Evolutionary conservation across 1,140 invertebrate species (phyloP), one percentile per base, ranked within the genome.

Genomic region (Penaeus indicus): DNA sequence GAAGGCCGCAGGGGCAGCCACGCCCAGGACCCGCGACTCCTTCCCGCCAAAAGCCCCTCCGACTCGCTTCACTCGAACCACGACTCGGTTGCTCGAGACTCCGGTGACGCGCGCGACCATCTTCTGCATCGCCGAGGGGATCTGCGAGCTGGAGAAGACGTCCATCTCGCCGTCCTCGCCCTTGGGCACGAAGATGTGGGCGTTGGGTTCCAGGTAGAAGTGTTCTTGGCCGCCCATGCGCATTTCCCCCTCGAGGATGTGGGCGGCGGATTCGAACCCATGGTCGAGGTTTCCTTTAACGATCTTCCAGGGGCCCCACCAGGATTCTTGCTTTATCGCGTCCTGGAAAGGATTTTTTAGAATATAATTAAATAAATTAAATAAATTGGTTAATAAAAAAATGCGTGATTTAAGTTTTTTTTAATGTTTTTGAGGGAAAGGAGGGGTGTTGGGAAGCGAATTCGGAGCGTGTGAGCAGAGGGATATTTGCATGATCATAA

Each of bases 11-110:
- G 94, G 93, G 16, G 93, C 86, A 22, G 93, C 91, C 7, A 94
- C 80, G 5, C 95, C 90, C 47, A 94, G 93, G 7, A 94, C 93
- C 78, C 97, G 94, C 0, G 96, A 96, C 93, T 99, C 98, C 93
- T 99, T 99, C 10, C 98, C 98, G 27, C 98, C 98, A 93, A 99
- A 99, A 63, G 97, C 98, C 62, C 98, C 98, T 11, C 98, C 98
- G 91, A 99, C 93, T 85, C 98, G 94, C 92, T 98, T 98, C 0
- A 97, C 96, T 89, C 95, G 95, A 16, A 95, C 95, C 3, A 95
- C 94, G 62, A 99, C 94, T 91, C 95, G 95, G 92, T 98, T 97
- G 77, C 95, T 94, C 0, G 96, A 95, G 32, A 98, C 93, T 22
- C 95, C 94, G 21, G 98, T 93, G 13, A 95, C 94, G 90, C 96